Evolutionary conservation across 2,888 invertebrate species (phyloP), one percentile per base, ranked within the genome.

Genomic region (Papilio gigon): DNA sequence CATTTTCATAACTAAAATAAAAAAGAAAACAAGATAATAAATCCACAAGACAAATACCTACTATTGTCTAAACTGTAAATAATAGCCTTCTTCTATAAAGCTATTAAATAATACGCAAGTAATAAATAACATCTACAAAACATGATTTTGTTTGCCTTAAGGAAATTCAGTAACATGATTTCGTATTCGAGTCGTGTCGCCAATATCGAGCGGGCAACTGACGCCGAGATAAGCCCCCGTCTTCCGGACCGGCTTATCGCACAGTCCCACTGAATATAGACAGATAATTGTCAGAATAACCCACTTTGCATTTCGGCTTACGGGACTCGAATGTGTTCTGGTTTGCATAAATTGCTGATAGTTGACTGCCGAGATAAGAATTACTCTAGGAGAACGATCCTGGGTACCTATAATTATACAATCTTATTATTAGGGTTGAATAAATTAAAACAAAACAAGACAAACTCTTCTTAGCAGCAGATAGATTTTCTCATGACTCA

Each of bases 161-260:
- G 65, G 67, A 65, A 60, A 66, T 47, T 40, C 42, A 58, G 44
- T 42, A 62, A 68, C 59, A 67, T 42, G 47, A 65, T 25, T 70
- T 70, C 60, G 67, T 71, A 86, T 87, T 86, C 86, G 53, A 70
- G 72, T 81, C 86, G 82, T 87, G 86, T 80, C 59, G 33, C 53
- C 63, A 72, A 76, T 87, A 88, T 88, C 85, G 88, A 88, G 81
- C 88, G 86, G 77, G 82, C 80, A 76, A 75, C 73, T 72, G 73
- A 67, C 59, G 59, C 71, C 70, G 69, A 81, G 82, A 85, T 83
- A 84, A 81, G 75, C 73, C 72, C 70, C 66, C 60, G 65, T 72
- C 75, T 73, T 76, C 74, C 73, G 72, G 69, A 59, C 63, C 73
- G 71, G 71, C 75, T 78, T 80, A 80, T 80, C 80, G 68, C 73